Conservation (phyloP, 2,113 vertebrate species). For the Entosphenus tridentatus region DNA sequence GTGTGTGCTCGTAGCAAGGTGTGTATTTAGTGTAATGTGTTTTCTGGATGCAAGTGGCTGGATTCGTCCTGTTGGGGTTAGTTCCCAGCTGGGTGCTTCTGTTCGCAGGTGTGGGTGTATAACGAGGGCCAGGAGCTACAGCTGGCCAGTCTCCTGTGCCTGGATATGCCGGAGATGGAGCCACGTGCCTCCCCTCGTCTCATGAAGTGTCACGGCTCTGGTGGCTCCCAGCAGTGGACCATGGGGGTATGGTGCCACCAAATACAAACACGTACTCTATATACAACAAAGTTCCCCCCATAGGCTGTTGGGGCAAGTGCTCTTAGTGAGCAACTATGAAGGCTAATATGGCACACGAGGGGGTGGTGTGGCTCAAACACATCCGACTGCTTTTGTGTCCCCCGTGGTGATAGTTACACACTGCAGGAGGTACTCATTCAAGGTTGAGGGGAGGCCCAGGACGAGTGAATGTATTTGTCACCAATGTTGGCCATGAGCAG, state of each 20-base stretch:
- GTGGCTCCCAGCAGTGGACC: slow-evolving; percentile 82
- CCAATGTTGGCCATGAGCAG: too few species aligned
- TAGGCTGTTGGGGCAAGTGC: neutral
- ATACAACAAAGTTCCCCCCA: neutral
- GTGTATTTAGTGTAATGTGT: too few species aligned
- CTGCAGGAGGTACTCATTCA: too few species aligned
- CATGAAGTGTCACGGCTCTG: slow-evolving; percentile 90
- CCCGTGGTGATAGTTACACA: too few species aligned
- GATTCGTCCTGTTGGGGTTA: too few species aligned
- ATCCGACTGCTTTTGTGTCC: neutral
- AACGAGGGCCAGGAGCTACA: slow-evolving; percentile 71
- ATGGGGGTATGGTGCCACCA: slow-evolving; percentile 36
- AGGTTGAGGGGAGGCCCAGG: too few species aligned
- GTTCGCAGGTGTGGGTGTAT: slow-evolving; percentile 47
- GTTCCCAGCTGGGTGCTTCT: neutral
- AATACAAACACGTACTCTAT: too few species aligned
- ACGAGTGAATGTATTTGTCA: too few species aligned
- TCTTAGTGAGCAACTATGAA: neutral
- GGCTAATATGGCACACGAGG: neutral
- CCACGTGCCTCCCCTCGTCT: slow-evolving; percentile 57
- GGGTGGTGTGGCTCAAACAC: neutral
- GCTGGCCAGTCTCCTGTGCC: slow-evolving; percentile 55
- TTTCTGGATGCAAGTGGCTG: too few species aligned
- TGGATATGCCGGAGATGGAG: slow-evolving; percentile 65
- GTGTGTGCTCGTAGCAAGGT: too few species aligned